Conservation (phyloP, 2,888 invertebrate genomes). For the Acheta domesticus region DNA sequence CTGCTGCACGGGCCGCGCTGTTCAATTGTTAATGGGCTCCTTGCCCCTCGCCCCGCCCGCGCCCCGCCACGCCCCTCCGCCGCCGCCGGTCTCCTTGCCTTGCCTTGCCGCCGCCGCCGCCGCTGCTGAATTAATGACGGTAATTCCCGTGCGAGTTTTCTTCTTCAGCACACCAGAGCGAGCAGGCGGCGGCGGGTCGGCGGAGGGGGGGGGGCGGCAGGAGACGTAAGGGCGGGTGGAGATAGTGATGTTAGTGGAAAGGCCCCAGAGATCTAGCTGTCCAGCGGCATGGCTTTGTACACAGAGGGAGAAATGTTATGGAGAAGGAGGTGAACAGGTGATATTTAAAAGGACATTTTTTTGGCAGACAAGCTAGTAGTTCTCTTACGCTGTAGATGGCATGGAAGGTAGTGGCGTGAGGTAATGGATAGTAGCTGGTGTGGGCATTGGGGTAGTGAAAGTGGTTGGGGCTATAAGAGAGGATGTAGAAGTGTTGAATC, state of each 20-base stretch:
- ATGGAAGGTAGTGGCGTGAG: too few relatives aligned
- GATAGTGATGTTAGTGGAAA: neutral
- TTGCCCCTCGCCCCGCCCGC: constrained; percentile 25
- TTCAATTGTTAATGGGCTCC: constrained; percentile 35
- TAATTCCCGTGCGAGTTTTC: constrained; percentile 36
- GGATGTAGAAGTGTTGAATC: too few relatives aligned
- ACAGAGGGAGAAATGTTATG: too few relatives aligned
- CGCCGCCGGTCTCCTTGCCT: constrained; percentile 22
- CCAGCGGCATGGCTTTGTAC: too few relatives aligned
- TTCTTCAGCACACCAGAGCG: constrained; percentile 32
- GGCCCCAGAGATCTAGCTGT: too few relatives aligned
- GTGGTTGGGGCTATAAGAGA: too few relatives aligned
- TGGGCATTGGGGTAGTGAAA: too few relatives aligned
- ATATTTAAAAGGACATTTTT: too few relatives aligned
- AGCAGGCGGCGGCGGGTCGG: neutral
- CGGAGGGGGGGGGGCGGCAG: neutral
- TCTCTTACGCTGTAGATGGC: too few relatives aligned
- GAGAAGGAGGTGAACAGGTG: too few relatives aligned
- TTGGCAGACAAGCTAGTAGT: too few relatives aligned
- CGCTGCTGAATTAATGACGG: constrained; percentile 36
- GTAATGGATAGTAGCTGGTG: too few relatives aligned
- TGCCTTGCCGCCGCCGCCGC: constrained; percentile 28
- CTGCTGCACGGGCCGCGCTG: constrained; percentile 22
- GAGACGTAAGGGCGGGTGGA: neutral
- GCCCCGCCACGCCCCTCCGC: neutral